Evolutionary conservation across 2,888 invertebrate species (phyloP).

Genomic region (Trichogramma evanescens): DNA sequence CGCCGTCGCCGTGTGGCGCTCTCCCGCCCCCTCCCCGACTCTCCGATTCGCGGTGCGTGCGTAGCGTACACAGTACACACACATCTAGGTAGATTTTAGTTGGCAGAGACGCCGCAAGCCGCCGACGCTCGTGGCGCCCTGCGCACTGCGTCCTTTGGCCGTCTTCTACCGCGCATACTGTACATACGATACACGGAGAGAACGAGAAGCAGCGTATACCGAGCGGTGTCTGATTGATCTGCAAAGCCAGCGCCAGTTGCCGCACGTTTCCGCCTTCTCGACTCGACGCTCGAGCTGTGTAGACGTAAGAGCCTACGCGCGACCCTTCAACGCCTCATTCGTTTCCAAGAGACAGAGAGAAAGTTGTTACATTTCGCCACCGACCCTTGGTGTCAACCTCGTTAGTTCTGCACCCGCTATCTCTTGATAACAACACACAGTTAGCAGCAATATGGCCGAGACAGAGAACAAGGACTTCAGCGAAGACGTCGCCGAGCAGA

Average conservation of each 20-base stretch:
- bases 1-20: too few species aligned
- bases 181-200: neutral
- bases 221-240: constrained; percentile 12
- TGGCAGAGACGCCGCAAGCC: too few species aligned
- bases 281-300: constrained; percentile 39
- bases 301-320: constrained; percentile 28
- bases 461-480: constrained; percentile 47
- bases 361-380: too few species aligned
- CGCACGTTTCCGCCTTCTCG: constrained; percentile 37
- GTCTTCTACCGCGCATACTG: neutral
- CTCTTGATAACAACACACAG: neutral
- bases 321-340: neutral
- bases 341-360: neutral
- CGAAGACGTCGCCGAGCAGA: constrained; percentile 54
- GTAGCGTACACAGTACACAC: too few species aligned
- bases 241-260: neutral
- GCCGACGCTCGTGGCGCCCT: too few species aligned
- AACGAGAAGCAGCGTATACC: neutral
- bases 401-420: neutral
- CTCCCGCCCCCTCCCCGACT: too few species aligned
- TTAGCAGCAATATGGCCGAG: constrained; percentile 18
- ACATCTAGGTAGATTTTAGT: too few species aligned
- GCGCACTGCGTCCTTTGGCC: neutral
- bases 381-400: too few species aligned
- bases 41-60: too few species aligned